Evolutionary conservation across 1,140 invertebrate genomes (phyloP), one percentile per base, ranked within the genome.

Genomic region (Leptopilina boulardi): DNA sequence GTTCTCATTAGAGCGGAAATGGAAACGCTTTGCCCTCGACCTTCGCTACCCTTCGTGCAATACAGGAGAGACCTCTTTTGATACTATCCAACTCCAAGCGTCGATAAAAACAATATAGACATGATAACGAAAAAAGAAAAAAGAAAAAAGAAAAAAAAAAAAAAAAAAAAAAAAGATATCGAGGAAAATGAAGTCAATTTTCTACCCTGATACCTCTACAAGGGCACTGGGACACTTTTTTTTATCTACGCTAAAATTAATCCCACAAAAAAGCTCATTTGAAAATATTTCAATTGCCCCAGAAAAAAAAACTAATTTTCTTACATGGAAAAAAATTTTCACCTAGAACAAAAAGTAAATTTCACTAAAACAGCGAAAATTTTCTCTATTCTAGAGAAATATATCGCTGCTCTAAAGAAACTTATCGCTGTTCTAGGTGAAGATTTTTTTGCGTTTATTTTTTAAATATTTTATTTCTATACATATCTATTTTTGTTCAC

Each of bases 1-100:
- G 23, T 66, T 66, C 59, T 66, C 11, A 30, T 66, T 66, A 66
- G 59, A 66, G 59, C 59, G 59, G 59, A 66, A 66, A 66, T n/a
- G 59, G 26, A 66, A 66, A 66, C 59, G 23, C 59, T 66, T 66
- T 34, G 59, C 59, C 59, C 59, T 66, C 59, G 59, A 34, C 59
- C 59, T 66, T 66, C 59, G 26, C 59, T 66, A 30, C 59, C 26
- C 59, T 66, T 51, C 47, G 15, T 18, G n/a, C 47, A n/a, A n/a
- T 51, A 51, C 5, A 38, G 34, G 34, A 38, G 47, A 51, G 47
- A 51, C 47, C n/a, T 51, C 44, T n/a, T 47, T 51, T 51, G 47
- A 51, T 51, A 51, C 47, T 51, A 51, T 18, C 13, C 21, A 66
- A 66, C 59, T 66, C 6, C 59, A n/a, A 66, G 59, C 59, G 59